Conservation (phyloP, 1,140 invertebrate species). For the Formica exsecta region DNA sequence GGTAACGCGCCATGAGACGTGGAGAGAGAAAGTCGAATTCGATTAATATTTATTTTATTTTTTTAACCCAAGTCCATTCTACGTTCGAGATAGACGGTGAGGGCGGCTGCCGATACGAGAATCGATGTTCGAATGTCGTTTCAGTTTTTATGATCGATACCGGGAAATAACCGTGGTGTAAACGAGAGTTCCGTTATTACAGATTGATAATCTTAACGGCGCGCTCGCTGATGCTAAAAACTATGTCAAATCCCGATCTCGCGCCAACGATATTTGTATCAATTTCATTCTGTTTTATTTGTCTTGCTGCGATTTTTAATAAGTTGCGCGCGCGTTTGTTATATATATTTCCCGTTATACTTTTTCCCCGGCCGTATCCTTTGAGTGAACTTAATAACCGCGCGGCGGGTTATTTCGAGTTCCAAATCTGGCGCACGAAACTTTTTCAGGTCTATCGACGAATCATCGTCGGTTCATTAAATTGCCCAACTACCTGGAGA, state of each 20-base stretch:
- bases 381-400: conserved; percentile 60
- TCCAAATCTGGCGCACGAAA: conserved; percentile 53
- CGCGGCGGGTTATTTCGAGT: conserved; percentile 53
- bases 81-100: conserved; percentile 22
- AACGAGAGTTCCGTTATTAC: conserved; percentile 53
- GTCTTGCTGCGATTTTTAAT: conserved; percentile 40
- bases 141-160: conserved; percentile 47
- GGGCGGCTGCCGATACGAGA: conserved; percentile 18
- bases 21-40: conserved; percentile 60
- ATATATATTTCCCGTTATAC: conserved; percentile 21
- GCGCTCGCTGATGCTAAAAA: conserved; percentile 18
- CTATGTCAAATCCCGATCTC: conserved; percentile 39
- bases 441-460: conserved; percentile 59
- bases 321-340: conserved; percentile 24
- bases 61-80: conserved; percentile 7
- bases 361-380: conserved; percentile 24
- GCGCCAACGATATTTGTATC: conserved; percentile 25
- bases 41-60: conserved; percentile 52
- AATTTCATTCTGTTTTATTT: conserved; percentile 48
- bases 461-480: conserved; percentile 75
- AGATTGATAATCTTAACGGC: conserved; percentile 24
- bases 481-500: conserved; percentile 67
- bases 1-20: conserved; percentile 46
- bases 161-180: conserved; percentile 35
- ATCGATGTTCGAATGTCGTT: conserved; percentile 35